phyloP scores from a whole-genome alignment of 2,113 vertebrate species.

The Cricetomys ansorgei region DNA sequence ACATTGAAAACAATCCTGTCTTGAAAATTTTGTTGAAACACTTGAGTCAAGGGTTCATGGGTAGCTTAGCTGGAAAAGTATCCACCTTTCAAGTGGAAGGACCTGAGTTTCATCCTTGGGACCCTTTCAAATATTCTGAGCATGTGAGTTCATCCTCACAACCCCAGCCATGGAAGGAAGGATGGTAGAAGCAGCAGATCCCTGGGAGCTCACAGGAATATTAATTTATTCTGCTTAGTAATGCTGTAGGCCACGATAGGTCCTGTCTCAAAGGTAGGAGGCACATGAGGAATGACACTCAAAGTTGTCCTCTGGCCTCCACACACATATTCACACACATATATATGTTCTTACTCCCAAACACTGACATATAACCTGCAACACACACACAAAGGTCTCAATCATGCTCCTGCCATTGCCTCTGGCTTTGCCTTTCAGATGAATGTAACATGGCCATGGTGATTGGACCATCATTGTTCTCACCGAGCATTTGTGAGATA shows the following conservation, averaged over 20 bases:
- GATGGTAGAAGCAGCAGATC: background rate
- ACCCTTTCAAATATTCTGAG: background rate
- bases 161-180: background rate
- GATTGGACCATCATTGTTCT: background rate
- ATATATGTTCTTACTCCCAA: background rate
- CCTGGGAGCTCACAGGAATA: background rate
- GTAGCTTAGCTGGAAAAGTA: background rate
- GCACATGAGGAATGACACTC: background rate
- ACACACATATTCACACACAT: background rate
- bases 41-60: background rate
- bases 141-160: background rate
- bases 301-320: background rate
- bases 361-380: background rate
- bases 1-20: background rate
- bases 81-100: background rate
- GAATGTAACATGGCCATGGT: background rate
- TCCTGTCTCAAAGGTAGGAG: background rate
- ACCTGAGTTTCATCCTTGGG: background rate
- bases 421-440: background rate
- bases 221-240: background rate
- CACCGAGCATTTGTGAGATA: background rate
- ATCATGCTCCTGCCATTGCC: too few relatives aligned
- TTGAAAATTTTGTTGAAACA: conserved; percentile 33
- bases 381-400: background rate
- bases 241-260: background rate